Evolutionary conservation across 2,797 vertebrate genomes (phyloP), one percentile per base, ranked within the genome.

Genomic region (Acomys russatus): DNA sequence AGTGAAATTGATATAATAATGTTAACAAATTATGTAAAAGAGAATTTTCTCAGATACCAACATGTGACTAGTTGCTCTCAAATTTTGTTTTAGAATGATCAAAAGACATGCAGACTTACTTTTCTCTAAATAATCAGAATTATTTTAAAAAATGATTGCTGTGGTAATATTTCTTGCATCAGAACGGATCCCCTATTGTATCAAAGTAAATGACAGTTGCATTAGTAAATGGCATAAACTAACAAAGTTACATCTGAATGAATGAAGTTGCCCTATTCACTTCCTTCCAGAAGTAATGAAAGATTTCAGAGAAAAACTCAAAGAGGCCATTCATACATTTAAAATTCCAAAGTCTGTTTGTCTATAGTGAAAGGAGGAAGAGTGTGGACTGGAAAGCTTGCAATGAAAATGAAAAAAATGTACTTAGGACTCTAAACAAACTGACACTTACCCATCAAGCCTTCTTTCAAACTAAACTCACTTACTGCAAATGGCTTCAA

Each of bases 381-480:
- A 2, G n/a, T 10, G 12, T 1, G 6, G 28, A 30, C 66, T 35
- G 51, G 8, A 94, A 82, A 15, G 10, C 25, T 44, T 49, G 59
- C 28, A 15, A 11, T 1, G 28, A 14, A 82, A 56, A 88, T 33
- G 38, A 0, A 18, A 4, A 4, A 28, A 28, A 17, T 44, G 0
- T 1, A 51, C 49, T 6, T 64, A n/a, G 51, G 18, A 25, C 90
- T 70, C n/a, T 54, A 51, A 92, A 59, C 6, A 86, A 71, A 54
- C 2, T 25, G 7, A 30, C 44, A 68, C 12, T 35, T 64, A 22
- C 28, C 4, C 30, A 49, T 79, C 3, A 77, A 92, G 5, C 6
- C 10, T 54, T 93, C 10, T 2, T 38, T 92, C 20, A 11, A 10
- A n/a, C 12, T 83, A 30, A 83, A 30, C 15, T 6, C 28, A 49